Evolutionary conservation across 2,888 invertebrate genomes (phyloP), one percentile per base, ranked within the genome.

Genomic region (Oscheius onirici): DNA sequence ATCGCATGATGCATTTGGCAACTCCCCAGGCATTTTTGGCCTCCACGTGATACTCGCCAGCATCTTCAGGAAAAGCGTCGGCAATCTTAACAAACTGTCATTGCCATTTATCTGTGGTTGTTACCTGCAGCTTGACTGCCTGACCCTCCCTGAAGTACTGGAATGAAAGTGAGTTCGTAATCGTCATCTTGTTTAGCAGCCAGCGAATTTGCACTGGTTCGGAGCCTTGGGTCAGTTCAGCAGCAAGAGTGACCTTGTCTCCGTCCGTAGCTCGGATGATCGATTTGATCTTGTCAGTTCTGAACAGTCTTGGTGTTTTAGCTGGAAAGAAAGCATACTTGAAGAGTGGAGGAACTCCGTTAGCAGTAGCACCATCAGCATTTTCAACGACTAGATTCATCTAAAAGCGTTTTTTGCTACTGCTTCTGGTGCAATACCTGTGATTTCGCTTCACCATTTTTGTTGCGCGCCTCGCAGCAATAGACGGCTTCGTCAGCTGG

Each of bases 381-480:
- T 75, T 73, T 63, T 63, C 73, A 40, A 85, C 77, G 51, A 77
- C 72, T 43, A 85, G 67, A 54, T 79, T 76, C 83, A 82, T 84
- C 79, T 84, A 69, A 67, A 77, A 67, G n/a, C 46, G 6, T n/a
- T 28, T 0, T 34, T 61, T 10, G 40, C 44, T 17, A 1, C 28
- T 22, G 43, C 15, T 22, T 3, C 13, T 26, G n/a, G n/a, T 11
- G 11, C 8, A 34, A 52, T 20, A 81, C 79, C 67, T 92, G 92
- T 28, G 92, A 91, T 73, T 91, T 91, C 8, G 91, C 91, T 87
- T 92, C 92, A 55, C 94, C 94, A 81, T 91, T 92, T 79, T 91
- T 92, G 88, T 94, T 94, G 73, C 90, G 90, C 40, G 94, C 89
- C 84, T 91, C 92, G 44, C 94, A 88, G n/a, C 91, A 92, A 84